Evolutionary conservation across 2,888 invertebrate species (phyloP).

Genomic region (Calephelis perditalis): DNA sequence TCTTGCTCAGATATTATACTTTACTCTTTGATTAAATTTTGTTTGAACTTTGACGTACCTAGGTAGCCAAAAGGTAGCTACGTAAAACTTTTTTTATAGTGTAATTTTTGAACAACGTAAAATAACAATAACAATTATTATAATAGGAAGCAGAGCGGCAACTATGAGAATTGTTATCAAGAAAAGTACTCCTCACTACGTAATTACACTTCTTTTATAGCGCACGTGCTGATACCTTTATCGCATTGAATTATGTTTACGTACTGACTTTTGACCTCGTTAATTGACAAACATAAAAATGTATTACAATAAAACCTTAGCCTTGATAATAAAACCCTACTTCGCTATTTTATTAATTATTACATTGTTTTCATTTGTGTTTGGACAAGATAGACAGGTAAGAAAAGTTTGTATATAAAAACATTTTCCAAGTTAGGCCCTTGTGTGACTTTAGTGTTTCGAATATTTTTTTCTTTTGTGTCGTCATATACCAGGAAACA

Average conservation of each 20-base stretch:
- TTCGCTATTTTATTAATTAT: constrained; percentile 42
- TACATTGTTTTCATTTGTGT: constrained; percentile 39
- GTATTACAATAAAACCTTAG: constrained; percentile 42
- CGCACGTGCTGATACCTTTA: constrained; percentile 51
- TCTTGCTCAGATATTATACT: no score
- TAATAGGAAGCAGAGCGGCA: no score
- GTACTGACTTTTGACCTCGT: constrained; percentile 41
- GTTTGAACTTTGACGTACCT: no score
- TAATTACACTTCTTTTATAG: constrained; percentile 16
- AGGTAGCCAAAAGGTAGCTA: no score
- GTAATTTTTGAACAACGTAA: no score
- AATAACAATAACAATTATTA: no score
- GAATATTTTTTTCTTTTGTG: no score
- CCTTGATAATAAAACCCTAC: constrained; percentile 47
- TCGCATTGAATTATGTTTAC: constrained; percentile 34
- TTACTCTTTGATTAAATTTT: no score
- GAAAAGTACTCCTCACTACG: no score
- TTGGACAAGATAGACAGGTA: constrained; percentile 61
- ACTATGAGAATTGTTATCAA: no score
- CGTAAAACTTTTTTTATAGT: no score
- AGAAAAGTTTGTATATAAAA: constrained; percentile 22
- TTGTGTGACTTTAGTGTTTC: not conserved
- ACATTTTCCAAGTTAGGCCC: constrained; percentile 14
- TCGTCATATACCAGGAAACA: no score
- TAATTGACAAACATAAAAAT: constrained; percentile 34